These are phyloP conservation scores for Micrastur ruficollis DNA, from an alignment of 2,797 vertebrate genomes.

Conservation along the genomic window DNA sequence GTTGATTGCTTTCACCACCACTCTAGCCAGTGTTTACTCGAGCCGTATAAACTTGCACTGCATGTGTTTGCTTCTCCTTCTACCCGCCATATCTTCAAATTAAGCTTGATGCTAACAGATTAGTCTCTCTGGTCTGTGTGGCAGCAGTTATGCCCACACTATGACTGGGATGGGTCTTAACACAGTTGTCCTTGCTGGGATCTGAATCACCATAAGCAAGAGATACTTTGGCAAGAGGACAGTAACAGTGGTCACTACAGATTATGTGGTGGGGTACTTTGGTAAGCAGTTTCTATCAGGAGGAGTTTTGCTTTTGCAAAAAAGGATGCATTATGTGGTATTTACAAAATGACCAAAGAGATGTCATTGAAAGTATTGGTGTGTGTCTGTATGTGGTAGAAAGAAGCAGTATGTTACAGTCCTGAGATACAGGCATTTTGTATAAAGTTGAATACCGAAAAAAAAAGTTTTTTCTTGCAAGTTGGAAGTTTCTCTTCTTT, in stretches of 20 bases:
- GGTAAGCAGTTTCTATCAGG: not conserved
- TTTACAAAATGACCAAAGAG: not conserved
- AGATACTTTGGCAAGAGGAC: not conserved
- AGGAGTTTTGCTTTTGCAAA: not conserved
- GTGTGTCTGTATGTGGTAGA: not conserved
- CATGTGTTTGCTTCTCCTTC: not conserved
- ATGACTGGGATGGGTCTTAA: not conserved
- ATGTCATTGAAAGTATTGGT: not conserved
- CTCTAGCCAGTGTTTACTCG: not conserved
- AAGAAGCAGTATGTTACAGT: not conserved
- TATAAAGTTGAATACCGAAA: not conserved
- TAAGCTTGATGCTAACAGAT: not conserved
- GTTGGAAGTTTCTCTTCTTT: not conserved
- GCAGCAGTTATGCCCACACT: not conserved
- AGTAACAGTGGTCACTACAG: not conserved
- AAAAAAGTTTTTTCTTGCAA: not conserved
- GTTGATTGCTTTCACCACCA: not conserved
- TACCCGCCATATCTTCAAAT: not conserved
- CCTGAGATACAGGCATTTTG: not conserved
- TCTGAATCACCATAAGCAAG: not conserved
- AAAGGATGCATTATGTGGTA: not conserved
- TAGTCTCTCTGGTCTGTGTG: not conserved
- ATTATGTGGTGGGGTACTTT: not conserved
- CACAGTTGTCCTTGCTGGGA: not conserved
- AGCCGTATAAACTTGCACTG: not conserved